These are phyloP conservation scores for Atherix ibis DNA, from an alignment of 2,888 invertebrate species.

Conservation along the genomic window DNA sequence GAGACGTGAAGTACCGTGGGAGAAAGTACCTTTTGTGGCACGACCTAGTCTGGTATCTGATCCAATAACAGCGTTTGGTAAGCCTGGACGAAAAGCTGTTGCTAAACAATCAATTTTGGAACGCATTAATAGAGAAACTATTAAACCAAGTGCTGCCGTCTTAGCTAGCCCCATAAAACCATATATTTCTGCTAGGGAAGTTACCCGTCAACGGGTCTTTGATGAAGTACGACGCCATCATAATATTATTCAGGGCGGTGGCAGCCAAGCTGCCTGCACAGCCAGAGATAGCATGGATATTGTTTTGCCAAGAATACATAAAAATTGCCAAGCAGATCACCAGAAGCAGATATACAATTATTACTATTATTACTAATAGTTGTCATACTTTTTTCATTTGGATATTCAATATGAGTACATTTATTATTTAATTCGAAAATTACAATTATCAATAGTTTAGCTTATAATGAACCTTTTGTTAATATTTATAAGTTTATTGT, in stretches of 20 bases:
- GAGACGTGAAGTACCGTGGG: constrained; percentile 70
- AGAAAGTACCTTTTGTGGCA: constrained; percentile 75
- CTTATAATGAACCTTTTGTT: too few relatives aligned
- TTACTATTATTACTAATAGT: too few relatives aligned
- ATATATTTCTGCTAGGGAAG: constrained; percentile 51
- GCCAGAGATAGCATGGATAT: constrained; percentile 49
- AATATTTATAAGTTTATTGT: too few relatives aligned
- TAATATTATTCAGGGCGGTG: constrained; percentile 39
- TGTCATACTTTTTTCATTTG: too few relatives aligned
- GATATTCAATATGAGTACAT: too few relatives aligned
- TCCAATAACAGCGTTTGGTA: constrained; percentile 72
- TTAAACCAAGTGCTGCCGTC: constrained; percentile 42
- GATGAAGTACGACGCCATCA: constrained; percentile 41
- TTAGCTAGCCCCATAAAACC: constrained; percentile 46
- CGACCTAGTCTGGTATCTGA: constrained; percentile 71
- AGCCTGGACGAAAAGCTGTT: constrained; percentile 33
- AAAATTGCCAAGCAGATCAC: constrained; percentile 13
- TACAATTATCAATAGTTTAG: too few relatives aligned
- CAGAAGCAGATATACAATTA: too few relatives aligned
- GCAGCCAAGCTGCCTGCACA: constrained; percentile 39
- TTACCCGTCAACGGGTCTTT: constrained; percentile 46
- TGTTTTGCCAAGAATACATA: constrained; percentile 44
- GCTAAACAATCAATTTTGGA: constrained; percentile 33
- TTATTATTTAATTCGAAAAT: too few relatives aligned
- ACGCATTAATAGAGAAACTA: constrained; percentile 42